A percentile compares a stretch with the other conserved stretches of the same genome.
These are phyloP conservation scores for Esperia sulphurella DNA, from an alignment of 2,888 invertebrate genomes.

Conservation along the genomic window DNA sequence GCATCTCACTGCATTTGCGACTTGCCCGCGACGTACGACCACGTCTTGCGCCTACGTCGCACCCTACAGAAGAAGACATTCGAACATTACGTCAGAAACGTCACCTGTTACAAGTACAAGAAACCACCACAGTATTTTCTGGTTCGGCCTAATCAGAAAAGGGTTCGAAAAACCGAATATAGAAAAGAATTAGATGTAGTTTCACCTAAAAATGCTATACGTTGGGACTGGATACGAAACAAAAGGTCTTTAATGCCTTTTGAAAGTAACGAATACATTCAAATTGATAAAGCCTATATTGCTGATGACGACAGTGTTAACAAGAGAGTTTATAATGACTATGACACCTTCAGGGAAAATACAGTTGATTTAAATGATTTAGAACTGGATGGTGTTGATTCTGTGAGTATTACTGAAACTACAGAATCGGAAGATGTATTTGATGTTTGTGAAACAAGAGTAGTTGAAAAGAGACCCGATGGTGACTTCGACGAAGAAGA, in stretches of 20 bases:
- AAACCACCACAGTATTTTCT: constrained; percentile 23
- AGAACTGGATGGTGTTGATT: background rate
- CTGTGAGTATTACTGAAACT: background rate
- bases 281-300: too few species aligned
- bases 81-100: constrained; percentile 28
- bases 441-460: constrained; percentile 13
- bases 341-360: background rate
- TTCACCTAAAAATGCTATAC: constrained; percentile 1
- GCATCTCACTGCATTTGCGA: constrained; percentile 34
- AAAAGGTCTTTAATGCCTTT: background rate
- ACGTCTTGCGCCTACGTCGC: constrained; percentile 21
- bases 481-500: constrained; percentile 1
- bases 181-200: constrained; percentile 4
- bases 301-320: background rate
- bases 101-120: constrained; percentile 35
- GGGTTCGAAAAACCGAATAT: background rate
- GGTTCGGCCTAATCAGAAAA: constrained; percentile 13
- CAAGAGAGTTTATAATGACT: background rate
- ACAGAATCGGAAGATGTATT: constrained; percentile 2
- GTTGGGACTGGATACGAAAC: constrained; percentile 5
- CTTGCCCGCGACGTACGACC: constrained; percentile 32
- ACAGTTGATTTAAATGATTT: background rate
- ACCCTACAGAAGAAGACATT: constrained; percentile 22
- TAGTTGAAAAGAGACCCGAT: background rate
- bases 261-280: background rate